Evolutionary conservation across 2,113 vertebrate species (phyloP), one percentile per base, ranked within the genome.

Genomic region (Lethenteron reissneri): DNA sequence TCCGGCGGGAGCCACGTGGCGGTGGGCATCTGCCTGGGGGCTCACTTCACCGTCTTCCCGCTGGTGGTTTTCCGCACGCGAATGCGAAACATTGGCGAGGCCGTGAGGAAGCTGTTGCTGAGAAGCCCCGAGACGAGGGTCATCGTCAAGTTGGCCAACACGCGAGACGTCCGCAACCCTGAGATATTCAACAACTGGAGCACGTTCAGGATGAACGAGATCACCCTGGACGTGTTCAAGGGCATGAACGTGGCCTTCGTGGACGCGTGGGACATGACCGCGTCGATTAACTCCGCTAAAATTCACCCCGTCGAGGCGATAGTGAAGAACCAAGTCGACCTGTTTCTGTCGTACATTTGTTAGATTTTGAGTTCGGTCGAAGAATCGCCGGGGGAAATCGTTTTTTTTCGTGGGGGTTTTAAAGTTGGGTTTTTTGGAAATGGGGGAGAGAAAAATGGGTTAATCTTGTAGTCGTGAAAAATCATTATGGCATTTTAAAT

Each of bases 31-130:
- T 72, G 21, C 12, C 56, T 73, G 69, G 78, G 76, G 58, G 75
- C 76, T 56, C 75, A 74, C 72, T 77, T 79, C 72, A 72, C 73
- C 17, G 71, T 76, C 7, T 79, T 81, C 17, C 76, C 76, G n/a
- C 21, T 72, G 2, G 59, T 58, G 2, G 2, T 74, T 15, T 78
- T 75, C 57, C 74, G 76, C 3, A 69, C 56, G 10, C 58, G 74
- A 60, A 72, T 57, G 8, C 57, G 77, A 3, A 57, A 14, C 3
- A n/a, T 76, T 21, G 58, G 13, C 19, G 70, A 73, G 71, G 74
- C 77, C 5, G 73, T 70, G 72, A 71, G 71, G 25, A 9, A 11
- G 12, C 72, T 79, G 1, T 69, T 76, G 70, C 59, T 73, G 10
- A 75, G 74, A 71, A 77, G 76, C 70, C 56, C 73, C 1, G 68